Percentiles rank a stretch among this genome's conserved stretches.
Evolutionary conservation across 2,113 vertebrate species (phyloP).

Genomic region (Haliaeetus leucogaster): DNA sequence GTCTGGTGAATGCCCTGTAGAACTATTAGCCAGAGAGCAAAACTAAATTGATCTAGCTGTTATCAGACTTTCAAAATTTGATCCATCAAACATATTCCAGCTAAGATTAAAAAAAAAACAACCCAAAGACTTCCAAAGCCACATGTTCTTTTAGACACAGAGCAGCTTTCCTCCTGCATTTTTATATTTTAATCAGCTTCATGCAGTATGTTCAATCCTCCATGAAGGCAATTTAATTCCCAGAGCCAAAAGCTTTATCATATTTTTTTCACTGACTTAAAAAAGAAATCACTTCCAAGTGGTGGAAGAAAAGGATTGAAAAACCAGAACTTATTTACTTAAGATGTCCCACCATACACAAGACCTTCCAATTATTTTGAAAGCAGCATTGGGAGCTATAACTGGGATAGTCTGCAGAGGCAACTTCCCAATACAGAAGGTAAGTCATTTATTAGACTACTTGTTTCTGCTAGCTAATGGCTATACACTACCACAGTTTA

Average conservation of each 20-base stretch:
- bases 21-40: neutral
- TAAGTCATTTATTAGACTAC: neutral
- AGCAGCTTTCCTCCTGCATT: neutral
- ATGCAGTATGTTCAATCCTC: neutral
- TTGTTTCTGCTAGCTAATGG: neutral
- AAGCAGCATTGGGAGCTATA: neutral
- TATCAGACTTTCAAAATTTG: neutral
- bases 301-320: neutral
- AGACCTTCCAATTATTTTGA: neutral
- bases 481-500: neutral
- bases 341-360: neutral
- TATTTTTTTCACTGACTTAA: neutral
- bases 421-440: neutral
- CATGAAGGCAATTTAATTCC: slow-evolving; percentile 4
- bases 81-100: neutral
- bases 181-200: slow-evolving; percentile 42
- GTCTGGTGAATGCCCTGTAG: neutral
- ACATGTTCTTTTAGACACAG: slow-evolving; percentile 1
- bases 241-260: neutral
- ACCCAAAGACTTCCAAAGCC: neutral
- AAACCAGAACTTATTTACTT: neutral
- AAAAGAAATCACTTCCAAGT: neutral
- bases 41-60: neutral
- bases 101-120: neutral
- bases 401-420: neutral